Base-by-base conservation (phyloP, 2,888 invertebrate species). In the Sepiola atlantica region DNA sequence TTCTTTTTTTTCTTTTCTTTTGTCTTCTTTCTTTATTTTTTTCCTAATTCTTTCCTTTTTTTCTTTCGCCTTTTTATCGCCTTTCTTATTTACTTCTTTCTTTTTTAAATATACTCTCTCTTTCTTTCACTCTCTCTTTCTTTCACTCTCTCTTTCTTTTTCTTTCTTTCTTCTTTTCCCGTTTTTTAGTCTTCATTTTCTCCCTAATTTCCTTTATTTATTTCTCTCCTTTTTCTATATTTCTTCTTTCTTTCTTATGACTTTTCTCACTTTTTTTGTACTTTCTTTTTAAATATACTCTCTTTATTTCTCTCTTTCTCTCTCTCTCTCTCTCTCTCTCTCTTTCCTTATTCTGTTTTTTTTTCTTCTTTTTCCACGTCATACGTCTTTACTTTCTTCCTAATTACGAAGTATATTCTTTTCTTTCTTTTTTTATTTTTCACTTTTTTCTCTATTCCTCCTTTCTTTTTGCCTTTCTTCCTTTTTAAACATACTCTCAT, bases 401-500 rank as follows among this genome's bases (percentile, higher is more conserved):
- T 0, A 45, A 45, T 45, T 45, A 45, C 45, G 45, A 8, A 45
- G 8, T 2, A 45, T 45, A 45, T 45, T 45, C 8, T 45, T 8
- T 4, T 45, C 45, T 45, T 8, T 8, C 45, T 8, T 45, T 45
- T 45, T 45, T 45, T 18, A 28, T 77, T n/a, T n/a, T 28, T 77
- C 16, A 10, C 12, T 0, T n/a, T n/a, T 14, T 4, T 16, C 18
- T 77, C 3, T n/a, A 3, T 14, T 12, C n/a, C 18, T n/a, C 0
- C 16, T n/a, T n/a, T n/a, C 16, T 77, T 1, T 20, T 0, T 77
- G 3, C 1, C 16, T n/a, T 10, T 77, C n/a, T n/a, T 28, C 18
- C 12, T n/a, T 1, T n/a, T 10, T n/a, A n/a, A n/a, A n/a, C n/a
- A n/a, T n/a, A n/a, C n/a, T 77, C n/a, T 12, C n/a, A 14, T 10